A percentile compares a stretch with the other conserved stretches of the same genome.
Conservation (phyloP, 2,797 vertebrate species). For the Sebastiscus albofasciatus region DNA sequence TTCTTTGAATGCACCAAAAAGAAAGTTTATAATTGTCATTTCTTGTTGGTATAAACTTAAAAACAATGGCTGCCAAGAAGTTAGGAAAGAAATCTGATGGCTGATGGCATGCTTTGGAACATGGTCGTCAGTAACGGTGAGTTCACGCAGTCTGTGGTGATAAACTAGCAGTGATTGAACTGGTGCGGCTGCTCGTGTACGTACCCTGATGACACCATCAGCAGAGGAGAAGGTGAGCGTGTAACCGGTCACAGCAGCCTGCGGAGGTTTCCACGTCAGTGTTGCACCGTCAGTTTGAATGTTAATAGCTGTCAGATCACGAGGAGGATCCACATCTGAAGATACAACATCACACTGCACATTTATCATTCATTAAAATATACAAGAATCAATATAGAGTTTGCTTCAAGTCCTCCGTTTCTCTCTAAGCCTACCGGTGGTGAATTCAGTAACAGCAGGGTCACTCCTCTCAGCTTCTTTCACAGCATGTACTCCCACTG, state of each 20-base stretch:
- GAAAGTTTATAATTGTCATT: not conserved
- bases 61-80: not conserved
- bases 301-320: constrained; percentile 84
- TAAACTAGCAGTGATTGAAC: not conserved
- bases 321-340: constrained; percentile 90
- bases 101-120: not conserved
- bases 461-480: constrained; percentile 85
- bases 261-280: constrained; percentile 89
- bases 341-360: constrained; percentile 4
- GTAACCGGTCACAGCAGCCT: constrained; percentile 87
- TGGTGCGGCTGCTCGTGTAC: not conserved
- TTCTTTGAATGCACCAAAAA: not conserved
- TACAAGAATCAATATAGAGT: not conserved
- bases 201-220: constrained; percentile 87
- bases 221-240: constrained; percentile 87
- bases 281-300: constrained; percentile 88
- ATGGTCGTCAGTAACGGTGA: not conserved
- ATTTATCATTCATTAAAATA: not conserved
- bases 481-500: constrained; percentile 83
- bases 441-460: constrained; percentile 84
- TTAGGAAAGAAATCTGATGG: not conserved
- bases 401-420: not conserved
- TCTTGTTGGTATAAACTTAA: not conserved
- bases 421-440: constrained; percentile 84
- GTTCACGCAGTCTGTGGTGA: not conserved